Conservation (phyloP, 2,888 invertebrate genomes). For the Galerucella pusilla region DNA sequence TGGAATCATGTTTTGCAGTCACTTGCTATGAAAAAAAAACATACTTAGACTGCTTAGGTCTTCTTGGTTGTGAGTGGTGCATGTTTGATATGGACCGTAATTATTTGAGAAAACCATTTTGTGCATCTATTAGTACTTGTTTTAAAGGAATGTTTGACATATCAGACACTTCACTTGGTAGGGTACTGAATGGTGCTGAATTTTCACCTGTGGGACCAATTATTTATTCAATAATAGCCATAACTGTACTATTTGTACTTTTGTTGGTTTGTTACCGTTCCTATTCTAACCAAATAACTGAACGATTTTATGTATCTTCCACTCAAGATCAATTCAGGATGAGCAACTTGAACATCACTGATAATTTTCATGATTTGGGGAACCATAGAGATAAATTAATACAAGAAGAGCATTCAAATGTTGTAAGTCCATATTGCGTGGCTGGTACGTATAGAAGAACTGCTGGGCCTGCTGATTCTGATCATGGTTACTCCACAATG, state of each 20-base stretch:
- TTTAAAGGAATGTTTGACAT: constrained; percentile 89
- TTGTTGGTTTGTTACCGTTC: constrained; percentile 88
- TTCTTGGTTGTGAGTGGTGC: constrained; percentile 94
- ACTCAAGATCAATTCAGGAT: constrained; percentile 73
- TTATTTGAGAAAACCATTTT: constrained; percentile 79
- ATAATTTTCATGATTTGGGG: constrained; percentile 73
- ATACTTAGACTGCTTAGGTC: constrained; percentile 74
- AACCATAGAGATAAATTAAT: constrained; percentile 75
- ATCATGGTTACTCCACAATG: constrained; percentile 96
- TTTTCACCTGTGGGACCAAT: constrained; percentile 88
- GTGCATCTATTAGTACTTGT: constrained; percentile 83
- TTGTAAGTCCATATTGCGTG: constrained; percentile 88
- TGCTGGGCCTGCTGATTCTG: constrained; percentile 83
- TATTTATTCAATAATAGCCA: constrained; percentile 85
- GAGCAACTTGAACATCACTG: constrained; percentile 79
- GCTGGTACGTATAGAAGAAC: constrained; percentile 83
- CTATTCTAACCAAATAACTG: constrained; percentile 66
- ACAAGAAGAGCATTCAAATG: constrained; percentile 71
- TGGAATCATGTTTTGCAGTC: constrained; percentile 74
- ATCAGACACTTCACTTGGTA: constrained; percentile 84
- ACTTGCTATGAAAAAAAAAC: constrained; percentile 75
- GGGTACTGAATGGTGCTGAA: constrained; percentile 67
- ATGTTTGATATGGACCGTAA: constrained; percentile 81
- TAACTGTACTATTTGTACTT: constrained; percentile 83
- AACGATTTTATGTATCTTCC: constrained; percentile 68